Conservation (phyloP, 2,113 vertebrate genomes). For the Varanus komodoensis region DNA sequence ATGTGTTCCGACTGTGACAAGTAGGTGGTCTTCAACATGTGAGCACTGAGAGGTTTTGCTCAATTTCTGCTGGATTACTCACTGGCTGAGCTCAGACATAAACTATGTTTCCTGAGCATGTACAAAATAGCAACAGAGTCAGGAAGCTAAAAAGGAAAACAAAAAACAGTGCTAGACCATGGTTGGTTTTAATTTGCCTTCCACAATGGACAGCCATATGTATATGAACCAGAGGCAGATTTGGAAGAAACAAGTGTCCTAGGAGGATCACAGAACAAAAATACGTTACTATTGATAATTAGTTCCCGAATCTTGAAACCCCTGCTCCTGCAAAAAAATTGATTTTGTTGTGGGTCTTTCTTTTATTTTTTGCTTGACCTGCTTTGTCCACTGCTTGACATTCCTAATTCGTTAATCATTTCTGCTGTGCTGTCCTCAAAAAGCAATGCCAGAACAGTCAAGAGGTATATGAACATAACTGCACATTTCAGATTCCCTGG, state of each 20-base stretch:
- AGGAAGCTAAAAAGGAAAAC: background rate
- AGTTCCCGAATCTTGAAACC: background rate
- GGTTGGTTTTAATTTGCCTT: background rate
- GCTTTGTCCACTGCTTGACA: background rate
- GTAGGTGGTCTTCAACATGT: background rate
- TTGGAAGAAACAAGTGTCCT: background rate
- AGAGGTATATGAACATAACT: background rate
- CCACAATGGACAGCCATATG: background rate
- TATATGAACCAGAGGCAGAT: background rate
- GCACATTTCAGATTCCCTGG: background rate
- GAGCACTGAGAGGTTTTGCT: background rate
- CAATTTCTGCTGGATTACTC: background rate
- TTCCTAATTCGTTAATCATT: background rate
- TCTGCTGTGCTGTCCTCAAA: background rate
- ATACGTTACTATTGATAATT: background rate
- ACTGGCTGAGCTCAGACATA: background rate
- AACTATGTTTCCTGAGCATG: background rate
- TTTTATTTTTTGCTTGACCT: background rate
- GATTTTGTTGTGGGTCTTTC: background rate
- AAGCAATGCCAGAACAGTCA: background rate
- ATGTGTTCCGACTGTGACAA: background rate
- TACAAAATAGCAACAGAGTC: background rate
- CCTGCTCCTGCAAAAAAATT: background rate
- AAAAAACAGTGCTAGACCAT: background rate
- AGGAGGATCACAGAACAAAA: background rate